Percentiles rank a stretch among this genome's conserved stretches.
phyloP scores from a whole-genome alignment of 2,888 invertebrate species.

The Mamestra brassicae region DNA sequence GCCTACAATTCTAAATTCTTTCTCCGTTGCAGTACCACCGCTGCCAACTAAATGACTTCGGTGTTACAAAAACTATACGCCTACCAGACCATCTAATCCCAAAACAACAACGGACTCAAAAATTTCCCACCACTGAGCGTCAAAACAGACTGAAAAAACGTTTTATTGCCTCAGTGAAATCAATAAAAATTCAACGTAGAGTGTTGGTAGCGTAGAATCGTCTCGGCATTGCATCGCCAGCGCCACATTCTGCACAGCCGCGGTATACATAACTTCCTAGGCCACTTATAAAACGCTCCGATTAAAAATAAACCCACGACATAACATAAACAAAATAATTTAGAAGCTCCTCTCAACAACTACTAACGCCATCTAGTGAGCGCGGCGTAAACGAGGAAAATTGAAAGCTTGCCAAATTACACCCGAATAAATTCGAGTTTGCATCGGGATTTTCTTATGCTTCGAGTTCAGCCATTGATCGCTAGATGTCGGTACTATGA shows the following conservation, averaged over 20 bases:
- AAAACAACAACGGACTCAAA: slow-evolving; percentile 63
- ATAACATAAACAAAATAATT: slow-evolving; percentile 81
- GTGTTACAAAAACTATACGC: slow-evolving; percentile 36
- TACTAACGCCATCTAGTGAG: slow-evolving; percentile 78
- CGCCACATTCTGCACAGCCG: slow-evolving; percentile 75
- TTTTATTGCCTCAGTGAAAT: slow-evolving; percentile 70
- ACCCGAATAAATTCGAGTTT: slow-evolving; percentile 52
- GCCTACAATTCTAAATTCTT: slow-evolving; percentile 61
- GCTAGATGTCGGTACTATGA: slow-evolving; percentile 66
- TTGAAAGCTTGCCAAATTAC: slow-evolving; percentile 74
- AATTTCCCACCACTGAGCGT: slow-evolving; percentile 70
- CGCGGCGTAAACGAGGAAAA: slow-evolving; percentile 70
- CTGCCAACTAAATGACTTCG: slow-evolving; percentile 57
- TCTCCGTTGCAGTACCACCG: slow-evolving; percentile 22
- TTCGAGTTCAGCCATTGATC: slow-evolving; percentile 46
- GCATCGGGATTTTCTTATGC: slow-evolving; percentile 53
- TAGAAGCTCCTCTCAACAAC: slow-evolving; percentile 57
- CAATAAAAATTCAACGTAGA: slow-evolving; percentile 71
- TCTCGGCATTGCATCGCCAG: slow-evolving; percentile 73
- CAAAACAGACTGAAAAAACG: slow-evolving; percentile 68
- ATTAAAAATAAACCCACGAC: slow-evolving; percentile 86
- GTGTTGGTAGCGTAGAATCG: slow-evolving; percentile 71
- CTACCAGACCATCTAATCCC: slow-evolving; percentile 49
- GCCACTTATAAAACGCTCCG: slow-evolving; percentile 88
- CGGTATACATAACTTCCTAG: slow-evolving; percentile 83